Base-by-base conservation (phyloP, 2,113 vertebrate species). In the Bettongia penicillata region DNA sequence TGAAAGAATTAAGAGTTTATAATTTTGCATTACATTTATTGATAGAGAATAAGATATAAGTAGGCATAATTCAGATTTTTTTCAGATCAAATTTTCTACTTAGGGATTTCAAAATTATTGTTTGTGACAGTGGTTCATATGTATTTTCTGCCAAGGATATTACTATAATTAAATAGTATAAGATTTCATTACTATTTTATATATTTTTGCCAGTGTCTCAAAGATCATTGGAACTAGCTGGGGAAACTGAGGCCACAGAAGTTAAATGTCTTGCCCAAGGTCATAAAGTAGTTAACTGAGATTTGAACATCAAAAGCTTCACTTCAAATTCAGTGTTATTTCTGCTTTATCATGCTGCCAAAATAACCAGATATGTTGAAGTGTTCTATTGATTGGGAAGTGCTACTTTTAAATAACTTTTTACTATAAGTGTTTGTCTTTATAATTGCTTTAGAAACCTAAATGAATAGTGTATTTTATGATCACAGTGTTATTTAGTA, bases 401-500 rank as follows among this genome's bases (percentile, higher is more conserved):
- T 91, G 48, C 26, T 92, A 68, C 31, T 96, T 2, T 91, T 91
- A 90, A 31, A 23, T 93, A 55, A 90, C 1, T 16, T 89, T 94
- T 92, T 68, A 93, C 43, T 68, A 92, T 51, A 96, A 94, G 95
- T n/a, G 68, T 94, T 95, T 90, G 3, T 94, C 43, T 93, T 95
- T 92, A 48, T 93, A 91, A 90, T 95, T 95, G 94, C n/a, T 94
- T 95, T 12, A 50, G 77, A 93, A 94, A 89, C 11, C 89, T 96
- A 19, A 53, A 37, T 96, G 47, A 8, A 90, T 96, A 95, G 92
- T 93, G 77, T 97, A 95, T 94, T 95, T 94, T 92, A 91, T 94
- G 47, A 94, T 1, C 93, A 48, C 26, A 94, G 68, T 93, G 95
- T 89, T 90, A 93, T 94, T 94, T 92, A 51, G 5, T 94, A 57